phyloP scores from a whole-genome alignment of 2,888 invertebrate species.

The Caenorhabditis sp. region DNA sequence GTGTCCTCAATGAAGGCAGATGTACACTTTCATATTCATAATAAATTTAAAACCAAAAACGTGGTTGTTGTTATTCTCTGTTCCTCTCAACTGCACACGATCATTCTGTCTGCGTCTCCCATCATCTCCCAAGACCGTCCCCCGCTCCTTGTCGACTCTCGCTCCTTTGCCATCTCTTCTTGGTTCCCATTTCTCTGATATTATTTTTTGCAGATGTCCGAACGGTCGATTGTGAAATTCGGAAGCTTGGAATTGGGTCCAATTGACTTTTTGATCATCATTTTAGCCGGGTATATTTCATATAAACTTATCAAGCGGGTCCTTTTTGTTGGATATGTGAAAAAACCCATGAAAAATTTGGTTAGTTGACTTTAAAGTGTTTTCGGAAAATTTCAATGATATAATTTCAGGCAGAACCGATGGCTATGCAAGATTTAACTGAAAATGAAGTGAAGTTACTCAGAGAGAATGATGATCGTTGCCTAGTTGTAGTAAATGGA shows the following conservation, averaged over 20 bases:
- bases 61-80: too few species aligned
- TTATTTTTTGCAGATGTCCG: not conserved
- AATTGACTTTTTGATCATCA: conserved; percentile 14
- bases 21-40: too few species aligned
- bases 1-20: too few species aligned
- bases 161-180: not conserved
- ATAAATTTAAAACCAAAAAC: too few species aligned
- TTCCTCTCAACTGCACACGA: too few species aligned
- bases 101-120: too few species aligned
- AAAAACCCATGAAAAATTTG: conserved; percentile 6
- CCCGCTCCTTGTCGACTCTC: too few species aligned
- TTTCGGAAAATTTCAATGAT: not conserved
- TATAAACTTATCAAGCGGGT: not conserved
- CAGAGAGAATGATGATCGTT: conserved; percentile 56
- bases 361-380: too few species aligned
- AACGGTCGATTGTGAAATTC: conserved; percentile 12
- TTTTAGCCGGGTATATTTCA: not conserved
- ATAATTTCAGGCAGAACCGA: conserved; percentile 20
- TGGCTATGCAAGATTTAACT: conserved; percentile 60
- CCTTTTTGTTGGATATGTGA: not conserved
- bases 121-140: too few species aligned
- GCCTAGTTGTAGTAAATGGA: conserved; percentile 57
- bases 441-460: conserved; percentile 56
- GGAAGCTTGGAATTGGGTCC: conserved; percentile 21
- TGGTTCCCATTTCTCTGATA: not conserved